These are phyloP conservation scores for Vireo griseus DNA, from an alignment of 2,797 vertebrate genomes.

Conservation along the genomic window DNA sequence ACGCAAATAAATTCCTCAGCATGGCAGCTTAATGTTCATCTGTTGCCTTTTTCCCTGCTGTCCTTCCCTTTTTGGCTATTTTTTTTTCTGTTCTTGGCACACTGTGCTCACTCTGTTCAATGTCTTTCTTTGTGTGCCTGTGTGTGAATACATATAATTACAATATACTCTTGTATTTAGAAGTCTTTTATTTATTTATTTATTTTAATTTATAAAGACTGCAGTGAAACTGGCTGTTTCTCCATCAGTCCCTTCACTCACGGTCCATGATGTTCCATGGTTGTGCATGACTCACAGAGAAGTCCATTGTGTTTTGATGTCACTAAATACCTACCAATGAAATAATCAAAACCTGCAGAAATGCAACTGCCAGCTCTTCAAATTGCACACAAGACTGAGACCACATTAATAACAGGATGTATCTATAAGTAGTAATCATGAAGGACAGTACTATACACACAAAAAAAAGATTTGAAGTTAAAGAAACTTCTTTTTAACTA, in stretches of 20 bases:
- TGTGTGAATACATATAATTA: conserved; percentile 70
- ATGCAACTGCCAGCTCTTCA: neutral
- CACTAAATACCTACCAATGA: conserved; percentile 14
- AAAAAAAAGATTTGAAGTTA: neutral
- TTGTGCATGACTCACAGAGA: conserved; percentile 60
- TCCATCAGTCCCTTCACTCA: conserved; percentile 64
- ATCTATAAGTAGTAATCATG: neutral
- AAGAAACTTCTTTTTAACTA: conserved; percentile 2
- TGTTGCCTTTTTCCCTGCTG: conserved; percentile 81
- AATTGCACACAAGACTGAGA: neutral
- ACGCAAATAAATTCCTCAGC: conserved; percentile 96
- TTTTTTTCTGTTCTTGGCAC: conserved; percentile 71
- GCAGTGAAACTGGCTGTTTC: conserved; percentile 85
- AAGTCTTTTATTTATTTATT: conserved; percentile 54
- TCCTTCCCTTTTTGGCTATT: conserved; percentile 42
- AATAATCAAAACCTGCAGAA: conserved; percentile 31
- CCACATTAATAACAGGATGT: neutral
- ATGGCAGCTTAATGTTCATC: conserved; percentile 93
- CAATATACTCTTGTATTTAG: conserved; percentile 66
- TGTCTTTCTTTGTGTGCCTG: conserved; percentile 69
- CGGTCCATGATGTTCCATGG: conserved; percentile 52
- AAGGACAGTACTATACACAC: neutral
- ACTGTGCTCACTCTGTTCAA: conserved; percentile 74
- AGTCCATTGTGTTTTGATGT: conserved; percentile 55
- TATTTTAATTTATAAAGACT: conserved; percentile 66